These are phyloP conservation scores for Leptogaster cylindrica DNA, from an alignment of 2,888 invertebrate species.

Conservation along the genomic window DNA sequence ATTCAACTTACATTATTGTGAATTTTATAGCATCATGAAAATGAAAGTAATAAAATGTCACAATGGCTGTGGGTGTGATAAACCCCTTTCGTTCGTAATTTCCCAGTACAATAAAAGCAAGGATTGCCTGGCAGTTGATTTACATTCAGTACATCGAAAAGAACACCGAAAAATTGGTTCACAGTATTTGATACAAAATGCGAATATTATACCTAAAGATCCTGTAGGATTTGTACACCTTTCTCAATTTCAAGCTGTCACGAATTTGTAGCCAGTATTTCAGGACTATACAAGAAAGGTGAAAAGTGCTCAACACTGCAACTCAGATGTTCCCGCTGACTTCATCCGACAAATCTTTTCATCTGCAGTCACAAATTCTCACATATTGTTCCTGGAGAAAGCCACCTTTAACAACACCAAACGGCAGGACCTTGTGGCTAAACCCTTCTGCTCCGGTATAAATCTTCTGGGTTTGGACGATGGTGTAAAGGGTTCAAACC, in stretches of 20 bases:
- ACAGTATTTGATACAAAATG: no score
- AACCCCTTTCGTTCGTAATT: no score
- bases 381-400: not conserved
- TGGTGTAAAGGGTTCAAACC: not conserved
- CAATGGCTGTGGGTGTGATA: no score
- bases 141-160: no score
- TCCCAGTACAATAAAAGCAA: no score
- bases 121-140: no score
- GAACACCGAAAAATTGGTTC: no score
- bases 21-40: no score
- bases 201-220: no score
- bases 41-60: no score
- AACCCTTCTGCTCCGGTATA: not conserved
- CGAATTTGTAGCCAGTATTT: not conserved
- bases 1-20: no score
- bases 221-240: no score
- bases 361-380: not conserved
- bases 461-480: constrained; percentile 1
- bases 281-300: not conserved
- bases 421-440: not conserved
- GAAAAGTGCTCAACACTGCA: constrained; percentile 1
- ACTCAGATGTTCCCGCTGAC: not conserved
- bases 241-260: constrained; percentile 6
- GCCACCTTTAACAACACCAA: not conserved
- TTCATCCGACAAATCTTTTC: not conserved